These are phyloP conservation scores for Drosophila varians DNA, from an alignment of 1,140 invertebrate genomes.

Conservation along the genomic window DNA sequence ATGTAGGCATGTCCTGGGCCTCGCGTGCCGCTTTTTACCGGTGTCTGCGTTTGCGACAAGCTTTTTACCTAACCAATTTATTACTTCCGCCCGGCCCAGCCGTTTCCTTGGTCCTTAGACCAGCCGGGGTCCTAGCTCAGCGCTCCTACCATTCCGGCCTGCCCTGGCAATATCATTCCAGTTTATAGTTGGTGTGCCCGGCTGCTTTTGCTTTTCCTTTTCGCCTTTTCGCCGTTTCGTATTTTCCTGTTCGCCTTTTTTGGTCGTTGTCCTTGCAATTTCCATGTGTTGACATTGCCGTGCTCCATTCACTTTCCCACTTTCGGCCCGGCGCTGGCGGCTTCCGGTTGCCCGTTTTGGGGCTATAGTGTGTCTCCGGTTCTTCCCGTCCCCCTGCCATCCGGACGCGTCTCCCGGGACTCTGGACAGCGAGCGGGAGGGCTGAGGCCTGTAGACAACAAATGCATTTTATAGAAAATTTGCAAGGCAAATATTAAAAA, in stretches of 20 bases:
- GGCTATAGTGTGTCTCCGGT: constrained; percentile 33
- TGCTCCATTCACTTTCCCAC: constrained; percentile 70
- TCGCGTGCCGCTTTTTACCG: constrained; percentile 63
- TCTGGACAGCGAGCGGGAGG: neutral
- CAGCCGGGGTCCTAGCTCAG: constrained; percentile 22
- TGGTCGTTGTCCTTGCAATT: constrained; percentile 69
- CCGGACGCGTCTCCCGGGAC: neutral
- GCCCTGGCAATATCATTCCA: constrained; percentile 41
- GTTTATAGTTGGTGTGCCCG: constrained; percentile 32
- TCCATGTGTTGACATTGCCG: constrained; percentile 79
- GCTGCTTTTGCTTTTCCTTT: constrained; percentile 22
- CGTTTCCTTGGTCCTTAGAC: constrained; percentile 7
- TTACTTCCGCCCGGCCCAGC: constrained; percentile 61
- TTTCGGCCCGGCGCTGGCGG: constrained; percentile 38
- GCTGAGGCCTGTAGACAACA: constrained; percentile 63
- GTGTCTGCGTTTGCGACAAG: constrained; percentile 74
- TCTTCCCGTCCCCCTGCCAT: constrained; percentile 19
- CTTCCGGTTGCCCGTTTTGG: constrained; percentile 53
- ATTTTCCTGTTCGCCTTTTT: constrained; percentile 5
- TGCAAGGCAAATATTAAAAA: constrained; percentile 81
- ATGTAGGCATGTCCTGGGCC: constrained; percentile 44
- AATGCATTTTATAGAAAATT: constrained; percentile 79
- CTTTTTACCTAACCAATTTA: constrained; percentile 81
- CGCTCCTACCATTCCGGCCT: constrained; percentile 2
- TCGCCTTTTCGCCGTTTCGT: neutral